Conservation (phyloP, 2,797 vertebrate genomes). For the Mus spretus region DNA sequence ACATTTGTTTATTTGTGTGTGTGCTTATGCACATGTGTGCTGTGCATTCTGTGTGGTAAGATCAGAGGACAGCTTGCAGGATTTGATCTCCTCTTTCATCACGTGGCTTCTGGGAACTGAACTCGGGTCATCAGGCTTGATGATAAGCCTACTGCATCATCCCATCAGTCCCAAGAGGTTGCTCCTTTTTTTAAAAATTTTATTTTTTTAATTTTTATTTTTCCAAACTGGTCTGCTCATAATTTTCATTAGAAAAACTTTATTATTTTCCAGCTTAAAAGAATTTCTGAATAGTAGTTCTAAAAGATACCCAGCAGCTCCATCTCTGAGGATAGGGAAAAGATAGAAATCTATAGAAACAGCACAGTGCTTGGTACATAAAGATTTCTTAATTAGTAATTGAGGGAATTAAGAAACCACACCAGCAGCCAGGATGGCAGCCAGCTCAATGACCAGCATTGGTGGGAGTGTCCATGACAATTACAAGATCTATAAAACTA, state of each 20-base stretch:
- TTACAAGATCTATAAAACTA: slow-evolving; percentile 73
- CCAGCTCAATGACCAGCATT: slow-evolving; percentile 30
- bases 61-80: neutral
- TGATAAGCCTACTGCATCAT: neutral
- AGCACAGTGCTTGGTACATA: neutral
- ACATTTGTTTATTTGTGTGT: neutral
- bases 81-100: neutral
- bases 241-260: slow-evolving; percentile 38
- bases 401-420: slow-evolving; percentile 34
- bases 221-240: neutral
- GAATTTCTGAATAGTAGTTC: slow-evolving; percentile 47
- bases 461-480: slow-evolving; percentile 3
- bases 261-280: slow-evolving; percentile 58
- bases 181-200: neutral
- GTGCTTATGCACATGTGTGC: neutral
- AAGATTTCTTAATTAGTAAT: slow-evolving; percentile 33
- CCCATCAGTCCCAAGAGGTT: neutral
- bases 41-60: neutral
- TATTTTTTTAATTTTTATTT: neutral
- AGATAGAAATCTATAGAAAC: slow-evolving; percentile 1
- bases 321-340: slow-evolving; percentile 42
- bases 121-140: neutral
- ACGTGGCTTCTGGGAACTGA: neutral
- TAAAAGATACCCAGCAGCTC: slow-evolving; percentile 7
- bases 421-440: neutral